phyloP scores from a whole-genome alignment of 2,888 invertebrate species.

The Octonoba sinensis region DNA sequence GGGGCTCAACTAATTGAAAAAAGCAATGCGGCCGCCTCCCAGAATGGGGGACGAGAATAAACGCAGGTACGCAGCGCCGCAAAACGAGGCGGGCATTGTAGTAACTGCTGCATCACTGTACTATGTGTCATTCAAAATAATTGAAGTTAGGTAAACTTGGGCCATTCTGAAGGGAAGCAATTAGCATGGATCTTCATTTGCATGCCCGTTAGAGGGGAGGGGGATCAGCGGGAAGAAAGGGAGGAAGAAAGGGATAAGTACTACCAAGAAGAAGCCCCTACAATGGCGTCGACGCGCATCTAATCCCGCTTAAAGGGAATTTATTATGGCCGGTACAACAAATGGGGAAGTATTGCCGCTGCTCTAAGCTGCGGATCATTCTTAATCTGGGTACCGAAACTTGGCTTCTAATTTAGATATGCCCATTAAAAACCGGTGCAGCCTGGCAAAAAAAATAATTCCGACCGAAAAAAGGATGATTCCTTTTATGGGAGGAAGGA shows the following conservation, averaged over 20 bases:
- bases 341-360: conserved; percentile 33
- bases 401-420: conserved; percentile 32
- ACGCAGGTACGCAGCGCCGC: conserved; percentile 12
- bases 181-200: conserved; percentile 64
- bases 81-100: conserved; percentile 34
- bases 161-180: conserved; percentile 59
- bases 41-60: conserved; percentile 19
- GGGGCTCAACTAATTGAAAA: conserved; percentile 64
- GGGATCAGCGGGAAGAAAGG: conserved; percentile 32
- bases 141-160: conserved; percentile 63
- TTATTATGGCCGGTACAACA: conserved; percentile 55
- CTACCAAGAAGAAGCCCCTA: conserved; percentile 21
- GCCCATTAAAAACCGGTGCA: conserved; percentile 29
- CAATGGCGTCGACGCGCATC: conserved; percentile 57
- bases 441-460: background rate
- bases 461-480: conserved; percentile 11
- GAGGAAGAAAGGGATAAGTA: conserved; percentile 29
- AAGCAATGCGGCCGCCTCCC: conserved; percentile 36
- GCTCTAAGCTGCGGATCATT: conserved; percentile 46
- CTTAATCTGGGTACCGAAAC: conserved; percentile 32
- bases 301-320: conserved; percentile 63
- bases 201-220: conserved; percentile 46
- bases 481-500: background rate
- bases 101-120: conserved; percentile 27
- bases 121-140: conserved; percentile 62